Evolutionary conservation across 2,797 vertebrate species (phyloP).

Genomic region (Monodelphis domestica): DNA sequence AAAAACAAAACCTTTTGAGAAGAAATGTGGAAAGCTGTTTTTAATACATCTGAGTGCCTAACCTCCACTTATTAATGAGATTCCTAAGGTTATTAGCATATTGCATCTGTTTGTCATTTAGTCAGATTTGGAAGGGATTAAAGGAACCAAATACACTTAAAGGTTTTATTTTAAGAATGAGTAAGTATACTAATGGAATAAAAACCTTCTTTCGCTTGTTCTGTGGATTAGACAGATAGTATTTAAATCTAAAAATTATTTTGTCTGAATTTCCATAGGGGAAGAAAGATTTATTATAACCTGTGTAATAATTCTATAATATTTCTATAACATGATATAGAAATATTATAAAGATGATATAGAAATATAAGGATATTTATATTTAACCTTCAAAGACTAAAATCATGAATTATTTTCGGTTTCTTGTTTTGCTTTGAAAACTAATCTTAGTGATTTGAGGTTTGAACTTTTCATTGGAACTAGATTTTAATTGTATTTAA

Average conservation of each 20-base stretch:
- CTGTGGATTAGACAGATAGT: constrained; percentile 8
- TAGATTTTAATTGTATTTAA: constrained; percentile 37
- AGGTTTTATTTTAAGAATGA: constrained; percentile 55
- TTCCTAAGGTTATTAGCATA: not conserved
- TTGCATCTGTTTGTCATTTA: constrained; percentile 55
- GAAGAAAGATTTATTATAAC: not conserved
- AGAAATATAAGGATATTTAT: constrained; percentile 27
- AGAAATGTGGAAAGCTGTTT: not conserved
- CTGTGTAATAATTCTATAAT: no score
- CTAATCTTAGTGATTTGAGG: constrained; percentile 29
- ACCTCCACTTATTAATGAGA: not conserved
- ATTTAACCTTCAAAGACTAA: constrained; percentile 17
- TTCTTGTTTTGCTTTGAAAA: constrained; percentile 14
- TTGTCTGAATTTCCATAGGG: constrained; percentile 15
- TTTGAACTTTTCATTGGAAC: constrained; percentile 3
- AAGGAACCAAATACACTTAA: constrained; percentile 43
- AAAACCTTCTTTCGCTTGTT: constrained; percentile 52
- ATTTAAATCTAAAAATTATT: constrained; percentile 34
- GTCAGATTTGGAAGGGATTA: constrained; percentile 35
- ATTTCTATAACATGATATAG: no score
- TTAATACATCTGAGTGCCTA: not conserved
- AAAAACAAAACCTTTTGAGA: constrained; percentile 7
- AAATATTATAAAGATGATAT: constrained; percentile 3
- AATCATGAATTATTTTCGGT: not conserved
- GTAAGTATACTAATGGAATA: constrained; percentile 44